Base-by-base conservation (phyloP, 2,888 invertebrate genomes). In the Oscheius sp. region DNA sequence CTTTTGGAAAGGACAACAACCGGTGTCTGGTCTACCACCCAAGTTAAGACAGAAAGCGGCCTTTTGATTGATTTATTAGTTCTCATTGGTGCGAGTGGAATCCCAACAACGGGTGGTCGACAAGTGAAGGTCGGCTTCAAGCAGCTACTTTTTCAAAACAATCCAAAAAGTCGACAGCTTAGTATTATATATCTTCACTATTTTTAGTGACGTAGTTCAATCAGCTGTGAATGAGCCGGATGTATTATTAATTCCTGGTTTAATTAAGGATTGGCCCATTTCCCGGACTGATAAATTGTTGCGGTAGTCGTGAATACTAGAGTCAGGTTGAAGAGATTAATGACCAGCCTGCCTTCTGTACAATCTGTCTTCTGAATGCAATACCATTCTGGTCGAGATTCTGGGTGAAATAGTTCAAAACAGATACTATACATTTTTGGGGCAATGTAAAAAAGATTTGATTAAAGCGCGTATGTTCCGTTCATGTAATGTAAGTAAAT, bases 41-140 rank as follows among this genome's bases (percentile, higher is more conserved):
- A 35, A 60, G 11, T 60, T 47, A 29, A 63, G 63, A 63, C 63
- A 63, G 48, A 48, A 63, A 63, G 47, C 21, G 63, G n/a, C 63
- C 63, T 63, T 63, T 63, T 9, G 29, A 48, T 32, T 66, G 66
- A 66, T 68, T 68, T 68, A 68, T 68, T 68, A 68, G 68, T 55
- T 7, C 33, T 55, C 21, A 53, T 68, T 68, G 11, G 37, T 29
- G 35, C 48, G 32, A 55, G 53, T 37, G n/a, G 50, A 65, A 48
- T 50, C 48, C 48, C 65, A 50, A 55, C 68, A 53, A 68, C 55
- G 53, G 66, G 66, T 53, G 53, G 68, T 33, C 68, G 63, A 48
- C 63, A 48, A 63, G 63, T 63, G 63, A 63, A 63, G 63, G 63
- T 21, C 63, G 50, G 2, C 35, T 10, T 1, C 33, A 60, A 42